Base-by-base conservation (phyloP, 2,888 invertebrate species). In the Cryptocheilus praepositus region DNA sequence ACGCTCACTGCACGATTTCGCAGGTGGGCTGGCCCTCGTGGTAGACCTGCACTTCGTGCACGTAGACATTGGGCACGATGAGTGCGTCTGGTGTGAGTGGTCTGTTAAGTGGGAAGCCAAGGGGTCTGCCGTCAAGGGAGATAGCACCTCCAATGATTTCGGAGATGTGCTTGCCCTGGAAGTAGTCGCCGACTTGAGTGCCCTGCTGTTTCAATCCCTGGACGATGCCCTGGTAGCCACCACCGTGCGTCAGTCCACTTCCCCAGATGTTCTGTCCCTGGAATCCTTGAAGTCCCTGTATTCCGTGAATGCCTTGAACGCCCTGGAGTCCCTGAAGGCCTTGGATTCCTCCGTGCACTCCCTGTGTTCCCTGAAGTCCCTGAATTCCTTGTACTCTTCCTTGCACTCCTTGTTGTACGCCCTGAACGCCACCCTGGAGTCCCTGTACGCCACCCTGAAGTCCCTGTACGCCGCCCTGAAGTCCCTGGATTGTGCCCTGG, bases 21-120 rank as follows among this genome's bases (percentile, higher is more conserved):
- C 75, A 71, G 71, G 76, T 74, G 55, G 80, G 73, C 46, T 79
- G 76, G 58, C 89, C 90, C 68, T 91, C 90, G 87, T 92, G 92
- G 85, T 89, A 86, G 82, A 92, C 91, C 55, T 88, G 66, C 36
- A 92, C 90, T 64, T 92, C 91, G 62, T 90, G 83, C 63, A 91
- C 83, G 82, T 87, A 86, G 72, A 92, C 80, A 88, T 92, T 92
- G 70, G 88, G 88, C 8, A 90, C 83, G 61, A 83, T 82, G 76
- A 88, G 81, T 22, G 90, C 70, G 78, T 85, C 83, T 15, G 76
- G 70, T 61, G 89, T 82, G 60, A 92, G 85, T 0, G 90, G 91
- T 73, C 92, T 89, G 85, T 93, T 90, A 71, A 92, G 83, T 7
- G 92, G 92, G 88, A 89, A 92, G 60, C 91, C 91, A 22, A 91